These are phyloP conservation scores for Drosophila ustulata DNA, from an alignment of 2,888 invertebrate species.

Conservation along the genomic window DNA sequence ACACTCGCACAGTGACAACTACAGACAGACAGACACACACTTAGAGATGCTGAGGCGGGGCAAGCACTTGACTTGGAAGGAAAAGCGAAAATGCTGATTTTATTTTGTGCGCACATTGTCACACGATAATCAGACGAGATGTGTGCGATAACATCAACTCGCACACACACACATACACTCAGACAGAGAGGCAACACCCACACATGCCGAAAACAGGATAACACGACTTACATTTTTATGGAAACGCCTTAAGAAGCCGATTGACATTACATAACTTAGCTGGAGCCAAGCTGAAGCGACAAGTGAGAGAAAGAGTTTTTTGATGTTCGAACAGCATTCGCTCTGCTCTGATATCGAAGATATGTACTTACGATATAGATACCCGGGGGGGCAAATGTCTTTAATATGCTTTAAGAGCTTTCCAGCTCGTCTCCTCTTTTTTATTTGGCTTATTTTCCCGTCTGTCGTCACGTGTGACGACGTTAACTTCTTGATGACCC, in stretches of 20 bases:
- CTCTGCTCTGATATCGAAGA: neutral
- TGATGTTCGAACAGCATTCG: neutral
- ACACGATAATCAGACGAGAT: conserved; percentile 70
- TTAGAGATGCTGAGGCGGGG: neutral
- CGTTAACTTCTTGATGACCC: conserved; percentile 30
- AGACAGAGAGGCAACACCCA: conserved; percentile 9
- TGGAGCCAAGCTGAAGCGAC: neutral
- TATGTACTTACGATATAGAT: conserved; percentile 5
- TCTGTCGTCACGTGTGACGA: conserved; percentile 7
- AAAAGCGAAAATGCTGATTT: conserved; percentile 74
- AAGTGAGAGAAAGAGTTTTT: conserved; percentile 24
- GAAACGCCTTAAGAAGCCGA: conserved; percentile 26
- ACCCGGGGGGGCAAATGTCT: neutral
- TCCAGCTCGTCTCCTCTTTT: neutral
- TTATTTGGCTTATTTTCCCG: neutral
- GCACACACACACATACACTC: conserved; percentile 17
- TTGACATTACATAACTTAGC: conserved; percentile 28
- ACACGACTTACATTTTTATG: conserved; percentile 47
- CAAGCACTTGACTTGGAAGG: conserved; percentile 41
- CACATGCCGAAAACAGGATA: conserved; percentile 10
- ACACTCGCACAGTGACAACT: neutral
- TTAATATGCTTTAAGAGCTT: conserved; percentile 16
- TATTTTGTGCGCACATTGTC: conserved; percentile 77
- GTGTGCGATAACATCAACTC: conserved; percentile 52
- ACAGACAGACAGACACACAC: conserved; percentile 5